A percentile compares a stretch with the other conserved stretches of the same genome.
Conservation (phyloP, 1,140 invertebrate species). For the Ceratina calcarata region DNA sequence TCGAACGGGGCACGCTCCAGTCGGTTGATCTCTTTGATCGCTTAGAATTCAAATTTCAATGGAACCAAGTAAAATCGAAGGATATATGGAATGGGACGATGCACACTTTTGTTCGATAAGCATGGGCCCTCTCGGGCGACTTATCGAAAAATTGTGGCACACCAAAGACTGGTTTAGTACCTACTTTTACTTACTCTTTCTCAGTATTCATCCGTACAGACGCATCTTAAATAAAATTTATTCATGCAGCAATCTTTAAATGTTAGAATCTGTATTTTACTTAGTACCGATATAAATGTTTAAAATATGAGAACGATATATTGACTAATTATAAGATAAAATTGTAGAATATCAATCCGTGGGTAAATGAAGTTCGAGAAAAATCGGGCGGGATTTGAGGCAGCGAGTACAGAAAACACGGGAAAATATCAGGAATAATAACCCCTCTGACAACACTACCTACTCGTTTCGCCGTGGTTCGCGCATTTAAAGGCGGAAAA, state of each 20-base stretch:
- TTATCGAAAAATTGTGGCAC: slow-evolving; percentile 13
- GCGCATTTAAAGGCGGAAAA: no score
- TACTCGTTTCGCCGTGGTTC: neutral
- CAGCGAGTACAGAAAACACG: no score
- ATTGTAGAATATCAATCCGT: no score
- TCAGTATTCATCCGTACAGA: neutral
- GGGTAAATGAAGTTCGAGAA: no score
- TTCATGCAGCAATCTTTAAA: no score
- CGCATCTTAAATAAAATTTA: no score
- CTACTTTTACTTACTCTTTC: neutral
- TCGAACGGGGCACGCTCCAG: slow-evolving; percentile 11
- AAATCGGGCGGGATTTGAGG: no score
- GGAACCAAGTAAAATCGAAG: slow-evolving; percentile 18
- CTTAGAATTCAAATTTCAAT: slow-evolving; percentile 50
- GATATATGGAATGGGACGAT: neutral
- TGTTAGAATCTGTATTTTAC: no score
- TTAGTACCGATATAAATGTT: no score
- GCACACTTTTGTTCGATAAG: slow-evolving; percentile 15
- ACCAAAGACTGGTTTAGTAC: neutral
- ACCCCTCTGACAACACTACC: neutral
- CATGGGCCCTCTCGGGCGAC: neutral
- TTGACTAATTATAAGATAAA: no score
- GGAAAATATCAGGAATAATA: slow-evolving; percentile 1
- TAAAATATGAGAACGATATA: no score
- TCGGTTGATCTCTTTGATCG: slow-evolving; percentile 45